Percentiles rank a stretch among this genome's conserved stretches.
phyloP scores from a whole-genome alignment of 2,113 vertebrate genomes.

The Danionella cerebrum region DNA sequence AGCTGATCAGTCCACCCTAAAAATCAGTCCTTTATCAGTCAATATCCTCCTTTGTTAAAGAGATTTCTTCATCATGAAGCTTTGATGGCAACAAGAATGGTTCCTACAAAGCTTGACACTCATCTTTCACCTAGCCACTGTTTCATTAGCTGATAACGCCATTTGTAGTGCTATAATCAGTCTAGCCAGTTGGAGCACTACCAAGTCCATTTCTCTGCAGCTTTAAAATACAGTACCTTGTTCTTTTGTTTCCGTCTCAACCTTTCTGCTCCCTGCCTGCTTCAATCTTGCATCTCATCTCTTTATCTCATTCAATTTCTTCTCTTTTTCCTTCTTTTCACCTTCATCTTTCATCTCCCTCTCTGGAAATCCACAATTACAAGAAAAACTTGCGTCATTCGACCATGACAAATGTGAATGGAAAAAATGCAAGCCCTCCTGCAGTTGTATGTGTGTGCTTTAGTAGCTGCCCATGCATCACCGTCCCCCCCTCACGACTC shows the following conservation, averaged over 20 bases:
- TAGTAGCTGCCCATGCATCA: neutral
- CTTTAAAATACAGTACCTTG: slow-evolving; percentile 18
- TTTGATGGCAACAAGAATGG: neutral
- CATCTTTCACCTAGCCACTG: slow-evolving; percentile 53
- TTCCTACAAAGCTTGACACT: slow-evolving; percentile 20
- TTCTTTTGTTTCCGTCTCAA: neutral
- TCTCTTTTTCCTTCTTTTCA: neutral
- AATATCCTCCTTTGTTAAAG: no score
- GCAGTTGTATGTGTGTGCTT: slow-evolving; percentile 13
- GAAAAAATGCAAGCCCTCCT: neutral
- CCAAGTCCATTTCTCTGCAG: slow-evolving; percentile 53
- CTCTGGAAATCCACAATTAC: slow-evolving; percentile 42
- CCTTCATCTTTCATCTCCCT: neutral
- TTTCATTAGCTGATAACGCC: slow-evolving; percentile 55
- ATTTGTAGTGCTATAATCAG: slow-evolving; percentile 61
- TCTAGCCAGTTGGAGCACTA: slow-evolving; percentile 62
- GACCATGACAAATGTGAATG: slow-evolving; percentile 13
- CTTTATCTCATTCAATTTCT: slow-evolving; percentile 7
- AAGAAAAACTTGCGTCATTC: slow-evolving; percentile 25
- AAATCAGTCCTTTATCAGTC: no score
- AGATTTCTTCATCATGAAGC: neutral
- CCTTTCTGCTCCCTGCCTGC: neutral
- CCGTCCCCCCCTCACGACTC: slow-evolving; percentile 10
- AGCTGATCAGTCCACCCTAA: no score
- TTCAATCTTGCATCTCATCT: neutral